A percentile compares a stretch with the other conserved stretches of the same genome.
phyloP scores from a whole-genome alignment of 1,140 invertebrate genomes.

The Drosophila tropicalis region DNA sequence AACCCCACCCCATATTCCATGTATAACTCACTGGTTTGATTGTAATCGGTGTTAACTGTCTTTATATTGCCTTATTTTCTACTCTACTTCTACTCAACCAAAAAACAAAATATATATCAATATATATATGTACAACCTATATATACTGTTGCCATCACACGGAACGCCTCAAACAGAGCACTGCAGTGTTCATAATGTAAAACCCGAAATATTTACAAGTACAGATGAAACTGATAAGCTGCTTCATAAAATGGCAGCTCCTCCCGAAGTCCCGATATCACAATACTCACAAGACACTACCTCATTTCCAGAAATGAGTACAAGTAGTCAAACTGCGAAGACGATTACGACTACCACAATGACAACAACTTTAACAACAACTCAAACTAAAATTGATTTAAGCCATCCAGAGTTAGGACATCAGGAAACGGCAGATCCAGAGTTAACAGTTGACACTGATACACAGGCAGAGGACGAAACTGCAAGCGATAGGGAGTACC shows the following conservation, averaged over 20 bases:
- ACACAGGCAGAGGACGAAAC: conserved; percentile 29
- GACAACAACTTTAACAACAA: conserved; percentile 50
- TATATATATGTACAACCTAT: not conserved
- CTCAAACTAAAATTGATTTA: conserved; percentile 61
- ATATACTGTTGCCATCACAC: conserved; percentile 38
- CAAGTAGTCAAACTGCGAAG: conserved; percentile 78
- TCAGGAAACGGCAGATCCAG: conserved; percentile 24
- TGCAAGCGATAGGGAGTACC: conserved; percentile 70
- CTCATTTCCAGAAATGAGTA: conserved; percentile 83
- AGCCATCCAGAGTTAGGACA: conserved; percentile 16
- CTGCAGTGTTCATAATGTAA: conserved; percentile 83
- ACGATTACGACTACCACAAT: conserved; percentile 39
- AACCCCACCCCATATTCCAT: conserved; percentile 51
- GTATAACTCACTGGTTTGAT: conserved; percentile 49
- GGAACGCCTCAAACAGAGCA: conserved; percentile 81
- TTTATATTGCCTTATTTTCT: conserved; percentile 74
- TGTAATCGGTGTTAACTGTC: conserved; percentile 77
- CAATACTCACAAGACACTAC: conserved; percentile 78
- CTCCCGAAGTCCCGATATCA: conserved; percentile 42
- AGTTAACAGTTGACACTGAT: not conserved
- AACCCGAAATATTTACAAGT: conserved; percentile 73
- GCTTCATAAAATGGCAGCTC: conserved; percentile 75
- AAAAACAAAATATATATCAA: conserved; percentile 14
- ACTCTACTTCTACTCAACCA: conserved; percentile 62
- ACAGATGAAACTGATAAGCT: conserved; percentile 81